These are phyloP conservation scores for Ceratotherium simum DNA, from an alignment of 2,113 vertebrate species.

Conservation along the genomic window DNA sequence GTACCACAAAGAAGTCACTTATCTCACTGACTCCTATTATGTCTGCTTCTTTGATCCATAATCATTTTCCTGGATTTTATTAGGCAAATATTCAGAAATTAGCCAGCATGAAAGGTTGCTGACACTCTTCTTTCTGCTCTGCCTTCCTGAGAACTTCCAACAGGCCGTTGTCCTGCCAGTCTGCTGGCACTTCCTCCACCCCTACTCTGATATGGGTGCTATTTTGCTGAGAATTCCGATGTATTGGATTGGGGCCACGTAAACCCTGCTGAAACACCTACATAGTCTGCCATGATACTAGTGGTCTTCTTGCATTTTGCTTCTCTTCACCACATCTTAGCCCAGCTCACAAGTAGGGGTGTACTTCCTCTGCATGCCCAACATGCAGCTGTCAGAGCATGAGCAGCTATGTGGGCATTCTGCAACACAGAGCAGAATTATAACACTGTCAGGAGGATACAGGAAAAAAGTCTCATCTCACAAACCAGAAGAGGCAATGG, in stretches of 20 bases:
- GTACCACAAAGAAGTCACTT: background rate
- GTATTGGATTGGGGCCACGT: background rate
- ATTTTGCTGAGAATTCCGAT: too few relatives aligned
- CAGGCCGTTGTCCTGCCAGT: background rate
- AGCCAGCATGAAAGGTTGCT: background rate
- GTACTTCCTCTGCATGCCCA: background rate
- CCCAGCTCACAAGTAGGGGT: background rate
- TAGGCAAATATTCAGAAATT: background rate
- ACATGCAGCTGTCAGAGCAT: background rate
- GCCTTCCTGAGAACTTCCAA: background rate
- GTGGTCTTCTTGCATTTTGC: background rate
- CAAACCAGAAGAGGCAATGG: background rate
- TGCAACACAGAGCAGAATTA: background rate
- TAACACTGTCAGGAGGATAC: background rate
- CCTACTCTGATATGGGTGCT: background rate
- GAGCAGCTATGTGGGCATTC: background rate
- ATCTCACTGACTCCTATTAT: background rate
- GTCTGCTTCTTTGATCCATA: background rate
- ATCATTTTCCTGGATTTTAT: background rate
- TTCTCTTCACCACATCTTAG: background rate
- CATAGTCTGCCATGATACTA: background rate
- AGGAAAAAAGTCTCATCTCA: background rate
- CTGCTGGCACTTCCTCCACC: rapidly evolving
- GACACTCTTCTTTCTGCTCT: background rate
- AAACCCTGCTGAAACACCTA: background rate